Conservation (phyloP, 2,797 vertebrate genomes). For the Anisognathus igniventris region DNA sequence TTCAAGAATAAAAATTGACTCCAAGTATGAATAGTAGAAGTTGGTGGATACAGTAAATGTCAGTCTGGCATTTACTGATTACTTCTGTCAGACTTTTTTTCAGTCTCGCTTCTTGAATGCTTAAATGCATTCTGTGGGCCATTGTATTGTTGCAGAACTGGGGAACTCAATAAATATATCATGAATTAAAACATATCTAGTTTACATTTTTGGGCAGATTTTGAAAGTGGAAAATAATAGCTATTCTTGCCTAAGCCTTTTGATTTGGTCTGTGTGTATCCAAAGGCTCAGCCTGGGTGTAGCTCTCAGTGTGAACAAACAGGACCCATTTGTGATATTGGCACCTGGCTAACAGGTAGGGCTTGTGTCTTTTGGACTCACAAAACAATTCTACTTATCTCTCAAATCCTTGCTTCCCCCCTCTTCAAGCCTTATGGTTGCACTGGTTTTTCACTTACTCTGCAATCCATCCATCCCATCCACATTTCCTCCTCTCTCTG, state of each 20-base stretch:
- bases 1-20: slow-evolving; percentile 60
- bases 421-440: rapidly evolving
- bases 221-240: background rate
- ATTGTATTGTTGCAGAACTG: background rate
- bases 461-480: background rate
- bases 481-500: background rate
- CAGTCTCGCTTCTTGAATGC: background rate
- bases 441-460: background rate
- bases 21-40: slow-evolving; percentile 44
- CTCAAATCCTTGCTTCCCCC: background rate
- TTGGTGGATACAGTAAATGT: slow-evolving; percentile 41
- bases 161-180: background rate
- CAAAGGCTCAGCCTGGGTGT: background rate
- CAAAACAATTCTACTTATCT: background rate
- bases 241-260: background rate
- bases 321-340: background rate
- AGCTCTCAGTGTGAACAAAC: background rate
- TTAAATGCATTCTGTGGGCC: background rate
- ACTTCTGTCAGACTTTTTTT: slow-evolving; percentile 34
- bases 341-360: background rate
- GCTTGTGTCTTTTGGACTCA: background rate
- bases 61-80: slow-evolving; percentile 55
- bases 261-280: rapidly evolving
- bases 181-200: background rate
- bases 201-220: background rate